Percentiles rank a stretch among this genome's conserved stretches.
These are phyloP conservation scores for Climacteris rufus DNA, from an alignment of 2,113 vertebrate species.

Conservation along the genomic window DNA sequence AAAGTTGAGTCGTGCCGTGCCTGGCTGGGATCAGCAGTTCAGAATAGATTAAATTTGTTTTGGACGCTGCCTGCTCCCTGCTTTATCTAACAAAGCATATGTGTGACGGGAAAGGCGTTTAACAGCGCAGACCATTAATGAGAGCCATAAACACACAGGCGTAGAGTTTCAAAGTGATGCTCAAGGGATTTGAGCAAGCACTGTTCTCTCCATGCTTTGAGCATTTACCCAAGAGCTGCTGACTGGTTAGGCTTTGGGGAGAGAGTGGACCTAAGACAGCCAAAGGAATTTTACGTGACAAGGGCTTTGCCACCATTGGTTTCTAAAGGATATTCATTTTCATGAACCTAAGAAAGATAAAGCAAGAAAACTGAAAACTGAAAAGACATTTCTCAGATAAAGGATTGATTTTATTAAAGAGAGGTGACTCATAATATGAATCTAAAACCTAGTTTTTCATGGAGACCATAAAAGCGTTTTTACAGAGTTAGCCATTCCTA, in stretches of 20 bases:
- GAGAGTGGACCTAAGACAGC: neutral
- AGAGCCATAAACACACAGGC: constrained; percentile 29
- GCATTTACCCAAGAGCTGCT: neutral
- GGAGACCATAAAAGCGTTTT: neutral
- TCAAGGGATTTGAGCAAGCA: neutral
- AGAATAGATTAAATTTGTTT: constrained; percentile 55
- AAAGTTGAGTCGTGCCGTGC: neutral
- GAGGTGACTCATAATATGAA: neutral
- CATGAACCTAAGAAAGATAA: neutral
- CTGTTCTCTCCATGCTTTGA: neutral
- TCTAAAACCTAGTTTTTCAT: constrained; percentile 4
- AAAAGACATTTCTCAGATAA: neutral
- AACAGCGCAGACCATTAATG: neutral
- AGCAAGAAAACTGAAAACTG: neutral
- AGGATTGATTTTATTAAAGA: constrained; percentile 11
- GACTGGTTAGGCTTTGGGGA: neutral
- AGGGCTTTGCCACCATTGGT: neutral
- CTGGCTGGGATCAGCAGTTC: constrained; percentile 57
- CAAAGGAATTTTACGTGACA: neutral
- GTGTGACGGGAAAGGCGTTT: neutral
- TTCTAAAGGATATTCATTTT: neutral
- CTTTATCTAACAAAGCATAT: constrained; percentile 44
- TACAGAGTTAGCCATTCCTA: constrained; percentile 18
- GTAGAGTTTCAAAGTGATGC: neutral
- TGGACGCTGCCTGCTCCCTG: constrained; percentile 19